Evolutionary conservation across 2,888 invertebrate species (phyloP).

Genomic region (Nomada hirtipes): DNA sequence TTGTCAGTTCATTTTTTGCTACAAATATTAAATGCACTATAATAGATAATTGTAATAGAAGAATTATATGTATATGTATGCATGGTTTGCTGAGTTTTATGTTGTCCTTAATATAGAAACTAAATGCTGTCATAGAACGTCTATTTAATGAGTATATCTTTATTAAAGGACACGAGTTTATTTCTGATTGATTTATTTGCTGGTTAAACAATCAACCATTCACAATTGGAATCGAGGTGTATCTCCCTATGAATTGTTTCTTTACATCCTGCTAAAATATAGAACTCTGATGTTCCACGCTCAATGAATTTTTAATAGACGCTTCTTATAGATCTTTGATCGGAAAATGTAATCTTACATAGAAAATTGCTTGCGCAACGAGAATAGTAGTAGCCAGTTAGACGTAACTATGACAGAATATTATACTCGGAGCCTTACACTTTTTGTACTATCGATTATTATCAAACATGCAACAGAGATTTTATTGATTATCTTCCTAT

Average conservation of each 20-base stretch:
- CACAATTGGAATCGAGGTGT: not conserved
- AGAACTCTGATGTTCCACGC: not conserved
- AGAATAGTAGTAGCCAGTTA: not conserved
- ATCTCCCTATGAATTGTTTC: not conserved
- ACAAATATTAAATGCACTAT: not conserved
- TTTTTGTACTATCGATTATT: not conserved
- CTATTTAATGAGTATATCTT: not conserved
- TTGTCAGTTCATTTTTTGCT: no score
- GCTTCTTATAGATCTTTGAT: not conserved
- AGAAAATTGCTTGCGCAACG: not conserved
- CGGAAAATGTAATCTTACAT: not conserved
- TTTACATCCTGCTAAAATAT: not conserved
- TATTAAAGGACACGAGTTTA: not conserved
- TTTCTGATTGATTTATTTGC: not conserved
- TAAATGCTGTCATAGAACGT: no score
- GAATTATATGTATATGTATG: not conserved
- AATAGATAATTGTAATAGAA: not conserved
- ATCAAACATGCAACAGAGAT: not conserved
- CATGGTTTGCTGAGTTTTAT: not conserved
- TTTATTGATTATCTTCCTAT: not conserved
- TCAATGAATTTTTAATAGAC: not conserved
- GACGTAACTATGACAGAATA: not conserved
- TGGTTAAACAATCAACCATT: not conserved
- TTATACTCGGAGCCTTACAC: not conserved
- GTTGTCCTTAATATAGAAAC: no score